Conservation (phyloP, 2,113 vertebrate species). For the Pelvicachromis taeniatus region DNA sequence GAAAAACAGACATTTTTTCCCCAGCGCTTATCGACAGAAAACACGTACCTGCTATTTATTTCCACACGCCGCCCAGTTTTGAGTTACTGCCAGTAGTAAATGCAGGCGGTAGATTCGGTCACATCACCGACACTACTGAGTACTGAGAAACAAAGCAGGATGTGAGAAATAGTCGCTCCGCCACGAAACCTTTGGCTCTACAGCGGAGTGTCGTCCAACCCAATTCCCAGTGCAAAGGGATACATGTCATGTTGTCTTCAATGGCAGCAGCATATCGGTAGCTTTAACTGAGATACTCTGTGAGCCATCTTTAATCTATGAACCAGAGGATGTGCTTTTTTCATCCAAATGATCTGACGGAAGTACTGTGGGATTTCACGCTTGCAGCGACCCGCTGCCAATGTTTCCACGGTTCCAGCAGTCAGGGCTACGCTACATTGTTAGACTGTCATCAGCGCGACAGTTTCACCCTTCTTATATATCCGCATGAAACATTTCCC, state of each 20-base stretch:
- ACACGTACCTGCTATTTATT: not conserved
- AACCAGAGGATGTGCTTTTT: fast-evolving
- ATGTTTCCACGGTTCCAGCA: not conserved
- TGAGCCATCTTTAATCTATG: not conserved
- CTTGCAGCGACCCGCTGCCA: not conserved
- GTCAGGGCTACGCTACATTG: not conserved
- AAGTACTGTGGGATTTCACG: not conserved
- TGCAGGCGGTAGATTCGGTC: not conserved
- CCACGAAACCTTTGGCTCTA: not conserved
- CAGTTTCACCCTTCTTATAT: not conserved
- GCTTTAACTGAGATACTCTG: not conserved
- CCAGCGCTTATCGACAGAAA: not conserved
- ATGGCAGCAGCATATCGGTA: not conserved
- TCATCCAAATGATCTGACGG: not conserved
- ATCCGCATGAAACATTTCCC: not conserved
- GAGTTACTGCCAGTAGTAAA: not conserved
- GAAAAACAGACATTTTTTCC: not conserved
- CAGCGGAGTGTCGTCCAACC: not conserved
- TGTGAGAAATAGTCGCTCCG: not conserved
- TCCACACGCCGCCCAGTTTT: not conserved
- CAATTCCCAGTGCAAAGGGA: not conserved
- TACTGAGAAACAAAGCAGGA: not conserved
- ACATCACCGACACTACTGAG: not conserved
- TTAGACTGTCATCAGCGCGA: fast-evolving
- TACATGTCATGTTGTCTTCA: not conserved